Percentiles rank a stretch among this genome's conserved stretches.
Evolutionary conservation across 1,140 invertebrate species (phyloP).

Genomic region (Tenebrio molitor): DNA sequence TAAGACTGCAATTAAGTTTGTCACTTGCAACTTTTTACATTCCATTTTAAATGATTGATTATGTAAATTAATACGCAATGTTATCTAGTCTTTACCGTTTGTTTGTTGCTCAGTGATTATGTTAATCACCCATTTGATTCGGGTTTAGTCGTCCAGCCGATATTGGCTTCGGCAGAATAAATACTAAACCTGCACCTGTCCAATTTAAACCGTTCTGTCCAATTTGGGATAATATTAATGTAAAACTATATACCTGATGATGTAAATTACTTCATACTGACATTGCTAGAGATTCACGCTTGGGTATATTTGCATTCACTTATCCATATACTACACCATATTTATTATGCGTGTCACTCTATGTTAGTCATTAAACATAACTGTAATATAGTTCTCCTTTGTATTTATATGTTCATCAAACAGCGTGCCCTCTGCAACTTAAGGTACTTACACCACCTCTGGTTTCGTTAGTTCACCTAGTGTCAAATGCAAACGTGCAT

Average conservation of each 20-base stretch:
- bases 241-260: conserved; percentile 44
- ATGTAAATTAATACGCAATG: conserved; percentile 54
- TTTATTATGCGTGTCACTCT: conserved; percentile 33
- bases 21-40: conserved; percentile 50
- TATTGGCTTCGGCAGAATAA: conserved; percentile 55
- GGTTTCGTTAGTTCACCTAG: conserved; percentile 20
- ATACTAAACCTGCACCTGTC: conserved; percentile 61
- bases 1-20: conserved; percentile 46
- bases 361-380: conserved; percentile 38
- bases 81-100: conserved; percentile 59
- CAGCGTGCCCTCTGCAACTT: conserved; percentile 34
- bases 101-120: conserved; percentile 59
- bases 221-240: conserved; percentile 51
- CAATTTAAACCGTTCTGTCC: conserved; percentile 60
- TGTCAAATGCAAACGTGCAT: conserved; percentile 22
- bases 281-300: conserved; percentile 34
- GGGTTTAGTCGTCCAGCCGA: conserved; percentile 60
- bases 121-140: conserved; percentile 53
- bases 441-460: conserved; percentile 19
- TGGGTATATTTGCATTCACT: conserved; percentile 29
- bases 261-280: conserved; percentile 41
- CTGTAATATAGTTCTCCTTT: conserved; percentile 46
- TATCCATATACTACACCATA: conserved; percentile 14
- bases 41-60: conserved; percentile 54
- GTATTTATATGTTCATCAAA: conserved; percentile 37